These are phyloP conservation scores for Sebastiscus tertius DNA, from an alignment of 2,797 vertebrate genomes.

Conservation along the genomic window DNA sequence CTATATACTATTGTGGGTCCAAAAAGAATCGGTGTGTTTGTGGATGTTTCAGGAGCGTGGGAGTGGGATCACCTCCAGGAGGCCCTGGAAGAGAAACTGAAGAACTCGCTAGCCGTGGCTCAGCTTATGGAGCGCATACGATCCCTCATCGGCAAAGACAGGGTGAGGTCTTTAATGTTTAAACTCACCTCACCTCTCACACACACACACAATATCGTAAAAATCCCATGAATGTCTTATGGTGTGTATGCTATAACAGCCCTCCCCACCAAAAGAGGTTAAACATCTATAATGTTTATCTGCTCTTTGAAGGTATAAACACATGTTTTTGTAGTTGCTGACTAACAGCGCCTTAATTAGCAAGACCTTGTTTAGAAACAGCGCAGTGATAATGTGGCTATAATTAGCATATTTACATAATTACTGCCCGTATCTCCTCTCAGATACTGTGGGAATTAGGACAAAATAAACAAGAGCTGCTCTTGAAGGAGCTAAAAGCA, in stretches of 20 bases:
- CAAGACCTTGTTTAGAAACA: conserved; percentile 33
- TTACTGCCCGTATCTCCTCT: conserved; percentile 45
- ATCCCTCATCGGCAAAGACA: conserved; percentile 87
- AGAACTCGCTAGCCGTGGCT: conserved; percentile 87
- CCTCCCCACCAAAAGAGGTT: conserved; percentile 11
- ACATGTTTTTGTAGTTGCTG: conserved; percentile 28
- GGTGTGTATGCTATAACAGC: neutral
- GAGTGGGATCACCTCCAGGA: conserved; percentile 94
- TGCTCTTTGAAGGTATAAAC: conserved; percentile 28
- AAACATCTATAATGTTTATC: conserved; percentile 33
- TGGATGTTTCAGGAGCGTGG: conserved; percentile 87
- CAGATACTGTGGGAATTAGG: conserved; percentile 32
- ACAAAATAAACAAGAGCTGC: conserved; percentile 41
- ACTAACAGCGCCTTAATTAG: conserved; percentile 46
- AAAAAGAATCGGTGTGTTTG: conserved; percentile 50
- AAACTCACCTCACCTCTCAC: neutral
- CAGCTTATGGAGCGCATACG: conserved; percentile 91
- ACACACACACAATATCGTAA: neutral
- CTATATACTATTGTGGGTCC: conserved; percentile 16
- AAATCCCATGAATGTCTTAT: neutral
- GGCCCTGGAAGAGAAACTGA: conserved; percentile 91
- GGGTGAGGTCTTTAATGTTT: conserved; percentile 56
- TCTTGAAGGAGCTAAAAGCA: conserved; percentile 19
- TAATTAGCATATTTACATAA: conserved; percentile 70
- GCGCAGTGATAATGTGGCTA: conserved; percentile 31